Evolutionary conservation across 2,888 invertebrate genomes (phyloP).

Genomic region (Lepidocyrtoides sp.): DNA sequence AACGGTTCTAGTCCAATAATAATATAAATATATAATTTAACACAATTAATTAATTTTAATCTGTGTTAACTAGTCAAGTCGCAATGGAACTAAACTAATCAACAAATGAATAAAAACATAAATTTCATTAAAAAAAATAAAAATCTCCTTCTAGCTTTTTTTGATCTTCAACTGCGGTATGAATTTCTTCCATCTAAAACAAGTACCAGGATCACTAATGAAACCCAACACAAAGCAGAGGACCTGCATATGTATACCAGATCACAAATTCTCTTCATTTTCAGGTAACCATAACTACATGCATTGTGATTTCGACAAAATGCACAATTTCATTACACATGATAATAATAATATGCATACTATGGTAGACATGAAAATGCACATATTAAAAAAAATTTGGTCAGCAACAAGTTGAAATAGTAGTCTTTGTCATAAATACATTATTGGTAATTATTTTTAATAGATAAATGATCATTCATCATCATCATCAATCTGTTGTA

Average conservation of each 20-base stretch:
- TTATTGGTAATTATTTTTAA: constrained; percentile 79
- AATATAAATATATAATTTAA: not conserved
- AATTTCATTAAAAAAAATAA: not conserved
- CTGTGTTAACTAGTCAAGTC: constrained; percentile 20
- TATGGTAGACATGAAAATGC: no score
- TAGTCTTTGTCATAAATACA: constrained; percentile 67
- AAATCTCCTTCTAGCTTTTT: not conserved
- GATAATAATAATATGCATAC: no score
- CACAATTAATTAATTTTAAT: not conserved
- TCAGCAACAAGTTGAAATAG: not conserved
- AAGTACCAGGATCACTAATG: no score
- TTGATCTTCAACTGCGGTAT: no score
- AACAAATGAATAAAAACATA: not conserved
- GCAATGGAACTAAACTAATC: not conserved
- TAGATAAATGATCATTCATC: constrained; percentile 79
- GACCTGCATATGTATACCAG: no score
- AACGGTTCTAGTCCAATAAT: not conserved
- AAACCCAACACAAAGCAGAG: no score
- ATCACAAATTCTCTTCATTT: no score
- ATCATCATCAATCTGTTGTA: constrained; percentile 78
- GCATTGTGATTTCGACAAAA: no score
- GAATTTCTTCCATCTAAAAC: no score
- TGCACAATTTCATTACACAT: no score
- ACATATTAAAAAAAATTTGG: not conserved
- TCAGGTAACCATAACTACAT: no score